Conservation (phyloP, 64 coral and sea anemone species). For the Pocillopora verrucosa region DNA sequence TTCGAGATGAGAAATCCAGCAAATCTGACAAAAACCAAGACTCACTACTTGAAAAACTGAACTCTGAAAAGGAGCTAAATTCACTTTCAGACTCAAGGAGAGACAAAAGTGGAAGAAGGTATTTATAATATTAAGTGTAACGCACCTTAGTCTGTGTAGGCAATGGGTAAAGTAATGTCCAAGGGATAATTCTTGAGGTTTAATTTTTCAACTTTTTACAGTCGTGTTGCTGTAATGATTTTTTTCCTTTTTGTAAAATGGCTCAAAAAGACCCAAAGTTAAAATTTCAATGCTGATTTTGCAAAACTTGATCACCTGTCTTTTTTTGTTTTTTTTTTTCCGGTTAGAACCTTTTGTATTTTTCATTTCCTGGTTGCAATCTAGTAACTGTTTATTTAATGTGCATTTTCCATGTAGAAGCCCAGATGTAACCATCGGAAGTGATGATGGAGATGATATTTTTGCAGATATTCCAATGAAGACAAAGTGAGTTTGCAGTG, state of each 20-base stretch:
- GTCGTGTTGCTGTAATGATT: too few species aligned
- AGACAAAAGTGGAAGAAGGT: conserved; percentile 54
- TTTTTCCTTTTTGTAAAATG: background rate
- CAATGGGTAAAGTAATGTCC: too few species aligned
- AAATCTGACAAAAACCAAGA: conserved; percentile 49
- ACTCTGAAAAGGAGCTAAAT: conserved; percentile 33
- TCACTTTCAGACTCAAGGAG: conserved; percentile 56
- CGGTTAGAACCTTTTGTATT: too few species aligned
- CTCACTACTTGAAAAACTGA: conserved; percentile 41
- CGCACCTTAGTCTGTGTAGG: background rate
- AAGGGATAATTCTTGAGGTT: too few species aligned
- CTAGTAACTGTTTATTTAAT: background rate
- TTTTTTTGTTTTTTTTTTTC: too few species aligned
- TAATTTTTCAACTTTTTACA: too few species aligned
- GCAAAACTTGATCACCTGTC: too few species aligned
- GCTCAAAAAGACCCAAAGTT: too few species aligned
- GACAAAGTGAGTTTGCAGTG: conserved; percentile 28
- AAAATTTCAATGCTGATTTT: too few species aligned
- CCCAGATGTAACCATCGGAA: conserved; percentile 86
- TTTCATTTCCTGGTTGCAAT: too few species aligned
- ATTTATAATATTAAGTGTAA: background rate
- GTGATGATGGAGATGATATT: conserved; percentile 90
- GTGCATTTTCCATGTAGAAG: conserved; percentile 52
- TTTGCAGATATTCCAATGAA: conserved; percentile 77
- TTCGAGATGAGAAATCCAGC: conserved; percentile 36